Evolutionary conservation across 2,888 invertebrate species (phyloP).

Genomic region (Neoscelio sp.): DNA sequence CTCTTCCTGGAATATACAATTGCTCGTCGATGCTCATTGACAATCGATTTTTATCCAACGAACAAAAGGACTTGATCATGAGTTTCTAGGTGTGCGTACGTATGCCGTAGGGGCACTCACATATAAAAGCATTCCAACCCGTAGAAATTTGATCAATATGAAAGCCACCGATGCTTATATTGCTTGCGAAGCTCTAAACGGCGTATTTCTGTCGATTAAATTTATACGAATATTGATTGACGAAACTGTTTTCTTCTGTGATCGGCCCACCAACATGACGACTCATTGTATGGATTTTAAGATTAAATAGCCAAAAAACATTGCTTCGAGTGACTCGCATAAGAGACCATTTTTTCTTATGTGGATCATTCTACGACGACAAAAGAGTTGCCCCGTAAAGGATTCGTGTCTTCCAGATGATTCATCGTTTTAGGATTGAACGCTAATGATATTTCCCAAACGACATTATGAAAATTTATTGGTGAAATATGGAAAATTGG

Average conservation of each 20-base stretch:
- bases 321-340: neutral
- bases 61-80: slow-evolving; percentile 17
- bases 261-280: neutral
- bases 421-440: no score
- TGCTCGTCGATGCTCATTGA: slow-evolving; percentile 17
- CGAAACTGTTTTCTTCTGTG: no score
- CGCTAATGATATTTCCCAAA: no score
- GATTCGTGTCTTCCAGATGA: no score
- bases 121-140: slow-evolving; percentile 10
- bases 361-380: no score
- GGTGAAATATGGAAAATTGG: no score
- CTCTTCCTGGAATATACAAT: no score
- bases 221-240: slow-evolving; percentile 30
- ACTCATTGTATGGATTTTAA: neutral
- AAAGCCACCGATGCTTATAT: slow-evolving; percentile 30
- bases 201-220: slow-evolving; percentile 27
- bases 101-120: slow-evolving; percentile 40
- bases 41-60: slow-evolving; percentile 9
- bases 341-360: no score
- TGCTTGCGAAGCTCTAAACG: slow-evolving; percentile 6
- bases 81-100: slow-evolving; percentile 65
- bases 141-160: slow-evolving; percentile 32
- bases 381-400: no score
- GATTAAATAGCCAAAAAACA: slow-evolving; percentile 4
- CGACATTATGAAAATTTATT: no score